phyloP scores from a whole-genome alignment of 2,888 invertebrate species.

The Hydrotaea cyrtoneurina region DNA sequence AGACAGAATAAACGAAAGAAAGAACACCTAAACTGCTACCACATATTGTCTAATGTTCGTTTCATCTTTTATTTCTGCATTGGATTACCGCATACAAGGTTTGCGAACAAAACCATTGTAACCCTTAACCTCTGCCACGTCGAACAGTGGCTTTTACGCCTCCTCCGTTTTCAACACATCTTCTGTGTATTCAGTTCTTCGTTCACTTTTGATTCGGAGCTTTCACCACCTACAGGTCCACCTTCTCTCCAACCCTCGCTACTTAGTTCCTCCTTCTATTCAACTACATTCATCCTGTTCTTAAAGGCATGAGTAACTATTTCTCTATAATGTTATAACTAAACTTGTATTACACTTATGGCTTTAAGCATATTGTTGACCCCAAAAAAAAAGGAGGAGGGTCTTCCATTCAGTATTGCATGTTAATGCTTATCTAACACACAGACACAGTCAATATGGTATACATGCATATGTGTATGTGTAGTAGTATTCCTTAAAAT shows the following conservation, averaged over 20 bases:
- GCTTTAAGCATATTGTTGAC: slow-evolving; percentile 66
- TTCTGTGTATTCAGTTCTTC: slow-evolving; percentile 11
- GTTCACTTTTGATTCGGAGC: too few relatives aligned
- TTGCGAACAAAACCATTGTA: slow-evolving; percentile 33
- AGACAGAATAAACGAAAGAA: background rate
- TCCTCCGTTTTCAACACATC: slow-evolving; percentile 11
- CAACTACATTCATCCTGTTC: background rate
- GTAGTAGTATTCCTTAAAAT: background rate
- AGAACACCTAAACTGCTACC: background rate
- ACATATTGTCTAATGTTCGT: slow-evolving; percentile 13
- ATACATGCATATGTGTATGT: background rate
- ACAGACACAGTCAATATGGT: background rate
- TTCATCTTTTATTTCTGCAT: slow-evolving; percentile 3
- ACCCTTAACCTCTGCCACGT: slow-evolving; percentile 2
- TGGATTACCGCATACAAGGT: slow-evolving; percentile 46
- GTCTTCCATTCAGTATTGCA: slow-evolving; percentile 47
- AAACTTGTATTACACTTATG: slow-evolving; percentile 60
- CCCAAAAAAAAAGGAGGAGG: slow-evolving; percentile 59
- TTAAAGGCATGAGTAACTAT: slow-evolving; percentile 40
- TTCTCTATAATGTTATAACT: slow-evolving; percentile 52
- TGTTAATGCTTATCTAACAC: slow-evolving; percentile 51
- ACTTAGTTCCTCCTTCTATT: background rate
- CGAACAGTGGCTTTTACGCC: background rate
- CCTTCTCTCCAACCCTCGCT: too few relatives aligned
- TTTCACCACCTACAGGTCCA: too few relatives aligned